A percentile compares a stretch with the other conserved stretches of the same genome.
Conservation (phyloP, 2,113 vertebrate genomes). For the Rhizomys pruinosus region DNA sequence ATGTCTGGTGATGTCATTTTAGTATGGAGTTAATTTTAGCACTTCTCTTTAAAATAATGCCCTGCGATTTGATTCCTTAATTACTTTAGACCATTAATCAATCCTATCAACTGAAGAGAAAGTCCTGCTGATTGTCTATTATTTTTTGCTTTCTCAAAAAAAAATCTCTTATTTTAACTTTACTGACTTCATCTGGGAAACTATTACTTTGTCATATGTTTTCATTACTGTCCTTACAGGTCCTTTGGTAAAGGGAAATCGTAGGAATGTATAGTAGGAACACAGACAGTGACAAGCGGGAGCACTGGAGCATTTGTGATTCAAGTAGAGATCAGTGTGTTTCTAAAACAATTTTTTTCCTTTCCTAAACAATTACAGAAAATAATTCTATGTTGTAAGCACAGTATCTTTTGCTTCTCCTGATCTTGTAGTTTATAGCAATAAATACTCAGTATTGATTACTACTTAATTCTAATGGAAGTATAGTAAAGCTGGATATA, state of each 20-base stretch:
- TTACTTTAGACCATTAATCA: conserved; percentile 77
- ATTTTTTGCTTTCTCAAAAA: conserved; percentile 78
- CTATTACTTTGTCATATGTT: conserved; percentile 67
- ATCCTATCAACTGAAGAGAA: conserved; percentile 69
- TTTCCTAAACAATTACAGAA: conserved; percentile 58
- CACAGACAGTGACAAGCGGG: neutral
- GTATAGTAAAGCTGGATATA: conserved; percentile 73
- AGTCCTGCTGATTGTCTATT: conserved; percentile 36
- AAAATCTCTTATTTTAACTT: conserved; percentile 50
- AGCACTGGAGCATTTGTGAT: conserved; percentile 31
- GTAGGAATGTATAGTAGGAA: neutral
- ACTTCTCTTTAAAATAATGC: conserved; percentile 72
- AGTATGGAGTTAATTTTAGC: conserved; percentile 31
- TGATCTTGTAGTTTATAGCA: conserved; percentile 72
- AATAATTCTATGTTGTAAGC: conserved; percentile 67
- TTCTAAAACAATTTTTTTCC: conserved; percentile 65
- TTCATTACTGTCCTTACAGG: conserved; percentile 66
- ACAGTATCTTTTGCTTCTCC: conserved; percentile 58
- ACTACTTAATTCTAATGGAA: conserved; percentile 85
- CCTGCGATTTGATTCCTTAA: conserved; percentile 74
- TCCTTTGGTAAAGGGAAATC: conserved; percentile 55
- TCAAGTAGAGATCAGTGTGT: conserved; percentile 47
- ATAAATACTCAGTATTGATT: conserved; percentile 86
- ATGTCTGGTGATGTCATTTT: conserved; percentile 7
- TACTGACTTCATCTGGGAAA: conserved; percentile 57